Evolutionary conservation across 2,797 vertebrate genomes (phyloP), one percentile per base, ranked within the genome.

Genomic region (Zalophus californianus): DNA sequence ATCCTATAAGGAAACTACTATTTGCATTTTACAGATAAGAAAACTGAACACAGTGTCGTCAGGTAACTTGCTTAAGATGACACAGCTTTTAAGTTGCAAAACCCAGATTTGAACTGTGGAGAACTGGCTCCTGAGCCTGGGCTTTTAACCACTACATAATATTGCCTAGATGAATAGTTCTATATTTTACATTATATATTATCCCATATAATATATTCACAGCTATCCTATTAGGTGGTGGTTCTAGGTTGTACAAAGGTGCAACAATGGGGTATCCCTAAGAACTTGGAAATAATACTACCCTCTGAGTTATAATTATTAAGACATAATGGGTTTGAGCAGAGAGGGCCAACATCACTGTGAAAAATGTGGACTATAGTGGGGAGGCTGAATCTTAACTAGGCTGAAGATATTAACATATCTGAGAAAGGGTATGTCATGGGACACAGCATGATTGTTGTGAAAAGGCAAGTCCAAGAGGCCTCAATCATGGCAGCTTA

Each of bases 11-110:
- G 68, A 38, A 15, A 15, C 56, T 20, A 80, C 23, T 94, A 56
- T 62, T 44, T 92, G 27, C 27, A 84, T 60, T 84, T 86, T 70
- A 62, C 23, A 70, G 52, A 70, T 77, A 44, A 95, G 77, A 94
- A 92, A 89, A 62, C 3, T 27, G n/a, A 82, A 62, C 54, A 80
- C 32, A 25, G 29, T 29, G 16, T 56, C 48, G 79, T 86, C 16
- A 88, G n/a, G 35, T 83, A 23, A 95, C 2, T 9, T 75, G 44
- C 20, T 83, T 41, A 83, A 88, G 50, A 12, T 32, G 16, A 70
- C 20, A 54, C 9, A 79, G 13, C 12, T 77, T 52, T 70, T 83
- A 70, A 75, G 16, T 44, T 48, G 29, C n/a, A 7, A 75, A 75
- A 32, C 18, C 25, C 52, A 91, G 50, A 29, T 35, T 13, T 89